Percentiles rank a stretch among this genome's conserved stretches.
These are phyloP conservation scores for Eumaeus atala DNA, from an alignment of 1,140 invertebrate genomes.

Conservation along the genomic window DNA sequence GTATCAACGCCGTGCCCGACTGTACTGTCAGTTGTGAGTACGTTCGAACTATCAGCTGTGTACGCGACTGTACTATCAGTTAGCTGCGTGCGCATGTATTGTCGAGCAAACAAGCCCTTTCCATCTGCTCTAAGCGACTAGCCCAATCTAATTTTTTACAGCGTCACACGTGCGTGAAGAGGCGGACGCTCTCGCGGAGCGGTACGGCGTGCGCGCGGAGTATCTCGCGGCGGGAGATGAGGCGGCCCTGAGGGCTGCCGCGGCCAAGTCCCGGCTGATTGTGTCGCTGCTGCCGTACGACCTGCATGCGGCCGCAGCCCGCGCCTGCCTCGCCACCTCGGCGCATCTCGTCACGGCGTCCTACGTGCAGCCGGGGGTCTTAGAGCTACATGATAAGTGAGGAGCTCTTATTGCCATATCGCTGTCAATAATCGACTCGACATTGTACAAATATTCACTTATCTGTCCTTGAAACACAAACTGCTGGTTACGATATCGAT, in stretches of 20 bases:
- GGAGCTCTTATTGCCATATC: constrained; percentile 30
- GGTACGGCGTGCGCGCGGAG: constrained; percentile 87
- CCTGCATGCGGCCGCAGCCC: constrained; percentile 89
- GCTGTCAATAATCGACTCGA: no score
- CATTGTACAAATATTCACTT: no score
- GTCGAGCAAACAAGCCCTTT: no score
- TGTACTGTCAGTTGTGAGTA: no score
- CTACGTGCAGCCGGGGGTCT: constrained; percentile 91
- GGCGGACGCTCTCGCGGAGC: constrained; percentile 85
- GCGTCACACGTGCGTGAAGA: constrained; percentile 92
- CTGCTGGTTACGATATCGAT: no score
- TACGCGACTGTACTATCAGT: no score
- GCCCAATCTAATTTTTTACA: constrained; percentile 79
- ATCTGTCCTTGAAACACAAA: no score
- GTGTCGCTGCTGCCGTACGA: constrained; percentile 95
- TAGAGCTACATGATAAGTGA: constrained; percentile 85
- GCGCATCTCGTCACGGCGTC: constrained; percentile 98
- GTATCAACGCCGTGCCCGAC: no score
- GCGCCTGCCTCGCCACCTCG: constrained; percentile 88
- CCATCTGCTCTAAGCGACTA: constrained; percentile 79
- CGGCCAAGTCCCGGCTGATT: constrained; percentile 56
- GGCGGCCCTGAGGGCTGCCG: constrained; percentile 58
- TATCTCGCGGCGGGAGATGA: constrained; percentile 87
- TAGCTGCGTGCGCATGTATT: not conserved
- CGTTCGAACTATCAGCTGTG: no score